Conservation (phyloP, 2,888 invertebrate genomes). For the Halictus quadricinctus region DNA sequence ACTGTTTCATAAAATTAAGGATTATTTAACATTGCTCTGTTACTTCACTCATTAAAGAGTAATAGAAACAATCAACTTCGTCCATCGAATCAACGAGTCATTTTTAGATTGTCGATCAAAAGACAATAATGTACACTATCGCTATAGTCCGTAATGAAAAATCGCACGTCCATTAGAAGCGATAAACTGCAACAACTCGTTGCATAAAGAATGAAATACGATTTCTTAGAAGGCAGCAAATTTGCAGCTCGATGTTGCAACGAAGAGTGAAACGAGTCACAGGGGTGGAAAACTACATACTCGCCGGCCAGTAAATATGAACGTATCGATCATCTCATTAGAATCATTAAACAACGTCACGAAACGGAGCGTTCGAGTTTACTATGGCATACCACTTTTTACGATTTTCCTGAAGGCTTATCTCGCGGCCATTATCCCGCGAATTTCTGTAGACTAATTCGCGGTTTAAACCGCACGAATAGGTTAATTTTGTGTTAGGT, state of each 20-base stretch:
- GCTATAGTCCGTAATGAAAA: not conserved
- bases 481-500: not conserved
- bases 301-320: slow-evolving; percentile 2
- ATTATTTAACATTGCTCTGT: no score
- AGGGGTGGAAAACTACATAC: not conserved
- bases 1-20: no score
- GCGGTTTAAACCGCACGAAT: not conserved
- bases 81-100: not conserved
- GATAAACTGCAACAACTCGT: not conserved
- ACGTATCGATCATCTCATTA: slow-evolving; percentile 20
- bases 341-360: not conserved
- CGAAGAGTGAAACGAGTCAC: not conserved
- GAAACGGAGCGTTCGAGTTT: not conserved
- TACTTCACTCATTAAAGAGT: no score
- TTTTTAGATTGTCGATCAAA: not conserved
- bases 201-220: not conserved
- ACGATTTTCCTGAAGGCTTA: not conserved
- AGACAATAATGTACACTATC: not conserved
- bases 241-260: not conserved
- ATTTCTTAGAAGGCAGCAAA: not conserved
- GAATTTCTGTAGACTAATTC: not conserved
- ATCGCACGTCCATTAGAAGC: not conserved
- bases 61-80: no score
- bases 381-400: not conserved
- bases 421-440: not conserved